Conservation (phyloP, 2,888 invertebrate genomes). For the Neoascia interrupta region DNA sequence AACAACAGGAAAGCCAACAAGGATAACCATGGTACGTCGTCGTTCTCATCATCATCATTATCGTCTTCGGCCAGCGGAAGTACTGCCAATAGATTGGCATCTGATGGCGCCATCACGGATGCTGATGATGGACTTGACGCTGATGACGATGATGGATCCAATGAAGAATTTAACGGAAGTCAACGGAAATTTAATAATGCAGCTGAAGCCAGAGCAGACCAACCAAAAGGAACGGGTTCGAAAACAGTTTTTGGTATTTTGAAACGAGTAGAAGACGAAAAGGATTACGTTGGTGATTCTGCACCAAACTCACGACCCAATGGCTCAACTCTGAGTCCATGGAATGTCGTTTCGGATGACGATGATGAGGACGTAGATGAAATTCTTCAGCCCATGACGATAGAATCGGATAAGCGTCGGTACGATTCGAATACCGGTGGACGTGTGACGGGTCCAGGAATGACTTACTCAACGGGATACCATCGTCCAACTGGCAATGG, state of each 20-base stretch:
- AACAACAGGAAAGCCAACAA: conserved; percentile 53
- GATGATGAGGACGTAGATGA: conserved; percentile 60
- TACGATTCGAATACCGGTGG: conserved; percentile 50
- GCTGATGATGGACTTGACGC: conserved; percentile 40
- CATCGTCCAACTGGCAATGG: conserved; percentile 21
- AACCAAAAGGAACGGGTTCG: conserved; percentile 37
- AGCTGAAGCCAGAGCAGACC: conserved; percentile 17
- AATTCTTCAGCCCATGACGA: conserved; percentile 51
- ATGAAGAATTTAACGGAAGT: conserved; percentile 51
- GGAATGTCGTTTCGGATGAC: conserved; percentile 59
- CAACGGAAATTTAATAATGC: conserved; percentile 76
- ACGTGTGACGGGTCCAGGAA: conserved; percentile 38
- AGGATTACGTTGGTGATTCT: conserved; percentile 40
- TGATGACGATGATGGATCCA: conserved; percentile 54
- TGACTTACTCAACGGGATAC: conserved; percentile 35
- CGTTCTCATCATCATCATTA: conserved; percentile 46
- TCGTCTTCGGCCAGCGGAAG: conserved; percentile 71
- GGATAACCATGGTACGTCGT: conserved; percentile 59
- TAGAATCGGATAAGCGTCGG: conserved; percentile 45
- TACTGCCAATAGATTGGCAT: conserved; percentile 65
- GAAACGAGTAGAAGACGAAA: conserved; percentile 21
- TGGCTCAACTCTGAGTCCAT: too few species aligned
- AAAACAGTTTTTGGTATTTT: conserved; percentile 46
- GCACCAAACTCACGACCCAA: too few species aligned
- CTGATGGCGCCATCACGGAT: conserved; percentile 44